Percentiles rank a stretch among this genome's conserved stretches.
Evolutionary conservation across 2,113 vertebrate genomes (phyloP).

Genomic region (Lynx canadensis): DNA sequence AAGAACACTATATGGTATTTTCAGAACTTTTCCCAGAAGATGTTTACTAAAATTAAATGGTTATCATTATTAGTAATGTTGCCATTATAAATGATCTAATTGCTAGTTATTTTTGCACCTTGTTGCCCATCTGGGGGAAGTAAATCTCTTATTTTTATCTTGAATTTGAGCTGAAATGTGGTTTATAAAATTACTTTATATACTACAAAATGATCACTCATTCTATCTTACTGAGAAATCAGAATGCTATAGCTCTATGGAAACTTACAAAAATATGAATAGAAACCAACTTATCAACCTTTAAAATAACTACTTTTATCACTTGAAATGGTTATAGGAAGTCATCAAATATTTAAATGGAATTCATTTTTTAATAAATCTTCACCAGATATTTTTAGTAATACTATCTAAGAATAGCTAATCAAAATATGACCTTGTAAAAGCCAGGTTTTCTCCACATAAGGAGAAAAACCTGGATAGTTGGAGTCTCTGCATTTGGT

Average conservation of each 20-base stretch:
- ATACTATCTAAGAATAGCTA: background rate
- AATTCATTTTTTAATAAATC: background rate
- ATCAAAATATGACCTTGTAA: conserved; percentile 5
- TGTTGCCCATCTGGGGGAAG: background rate
- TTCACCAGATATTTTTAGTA: background rate
- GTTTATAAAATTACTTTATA: background rate
- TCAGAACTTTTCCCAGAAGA: conserved; percentile 46
- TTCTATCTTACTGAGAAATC: background rate
- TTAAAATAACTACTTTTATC: background rate
- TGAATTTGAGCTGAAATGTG: background rate
- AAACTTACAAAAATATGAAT: conserved; percentile 16
- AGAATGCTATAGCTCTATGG: background rate
- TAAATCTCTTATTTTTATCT: background rate
- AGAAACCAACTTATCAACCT: background rate
- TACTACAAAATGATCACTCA: background rate
- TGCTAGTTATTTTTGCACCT: conserved; percentile 49
- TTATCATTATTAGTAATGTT: conserved; percentile 69
- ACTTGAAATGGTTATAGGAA: background rate
- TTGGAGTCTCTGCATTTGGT: background rate
- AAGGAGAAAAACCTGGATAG: background rate
- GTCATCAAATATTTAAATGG: background rate
- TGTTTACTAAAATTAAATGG: conserved; percentile 76
- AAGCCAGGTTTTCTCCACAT: background rate
- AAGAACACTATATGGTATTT: conserved; percentile 60
- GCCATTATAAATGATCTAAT: conserved; percentile 71